Base-by-base conservation (phyloP, 2,888 invertebrate genomes). In the Orchestes rusci region DNA sequence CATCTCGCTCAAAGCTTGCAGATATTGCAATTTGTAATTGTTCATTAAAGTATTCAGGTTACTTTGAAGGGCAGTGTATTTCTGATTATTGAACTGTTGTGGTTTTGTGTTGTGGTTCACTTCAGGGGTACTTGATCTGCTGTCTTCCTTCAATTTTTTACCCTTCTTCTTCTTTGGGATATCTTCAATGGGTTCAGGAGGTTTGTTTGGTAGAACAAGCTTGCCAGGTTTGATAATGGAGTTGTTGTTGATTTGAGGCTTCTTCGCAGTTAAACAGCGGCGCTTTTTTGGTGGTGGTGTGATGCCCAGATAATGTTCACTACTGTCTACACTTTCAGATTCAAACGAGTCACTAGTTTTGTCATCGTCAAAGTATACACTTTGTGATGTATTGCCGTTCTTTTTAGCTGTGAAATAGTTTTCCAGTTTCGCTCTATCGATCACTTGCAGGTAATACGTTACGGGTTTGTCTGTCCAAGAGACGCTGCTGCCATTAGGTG, bases 391-490 rank as follows among this genome's bases (percentile, higher is more conserved):
- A 8, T 41, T 39, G 33, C 50, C 50, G 23, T 48, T 43, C 35
- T 49, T 49, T 41, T 52, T 52, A 1, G 27, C 27, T 8, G 38
- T 37, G 39, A 52, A 52, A 30, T 52, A 52, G 16, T 42, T 47
- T 36, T 52, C 52, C 16, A 52, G 36, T 42, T 49, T 52, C 4
- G 52, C 50, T 8, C 52, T 31, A 36, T 52, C 52, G 16, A 52
- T 49, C 34, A 41, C 41, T n/a, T 52, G 52, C 16, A 52, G 38
- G 35, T 52, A 52, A 20, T 46, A 52, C 2, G 52, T 43, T 12
- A 52, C 49, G 4, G 52, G 52, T 35, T 52, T 52, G 31, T 43
- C 46, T 20, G 52, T 52, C 52, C 52, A 52, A 12, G 52, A 52
- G 5, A 52, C 52, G n/a, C 49, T 49, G 31, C 49, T 47, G 16